phyloP scores from a whole-genome alignment of 2,797 vertebrate genomes.

The Takifugu ocellatus region DNA sequence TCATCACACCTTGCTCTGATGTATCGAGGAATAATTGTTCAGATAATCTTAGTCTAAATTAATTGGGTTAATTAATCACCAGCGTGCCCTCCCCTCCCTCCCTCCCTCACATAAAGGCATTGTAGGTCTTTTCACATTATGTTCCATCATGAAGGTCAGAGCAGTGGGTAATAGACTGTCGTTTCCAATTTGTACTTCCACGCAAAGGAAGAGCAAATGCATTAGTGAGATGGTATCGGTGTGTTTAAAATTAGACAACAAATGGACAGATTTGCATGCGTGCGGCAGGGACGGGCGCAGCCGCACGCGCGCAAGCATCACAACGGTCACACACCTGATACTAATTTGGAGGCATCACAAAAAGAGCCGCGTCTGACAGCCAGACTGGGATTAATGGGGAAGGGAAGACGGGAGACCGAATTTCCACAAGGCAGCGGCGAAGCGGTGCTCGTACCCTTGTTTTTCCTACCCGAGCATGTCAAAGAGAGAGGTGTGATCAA shows the following conservation, averaged over 20 bases:
- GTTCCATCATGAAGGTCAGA: constrained; percentile 70
- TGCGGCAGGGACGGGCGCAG: constrained; percentile 11
- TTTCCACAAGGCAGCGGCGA: constrained; percentile 56
- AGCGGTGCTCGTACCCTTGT: constrained; percentile 48
- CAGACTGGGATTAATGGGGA: constrained; percentile 14
- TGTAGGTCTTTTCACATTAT: constrained; percentile 68
- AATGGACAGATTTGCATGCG: constrained; percentile 59
- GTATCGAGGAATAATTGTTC: constrained; percentile 76
- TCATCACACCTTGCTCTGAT: constrained; percentile 67
- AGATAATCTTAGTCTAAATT: constrained; percentile 76
- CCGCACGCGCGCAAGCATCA: constrained; percentile 11
- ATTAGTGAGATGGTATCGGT: constrained; percentile 64
- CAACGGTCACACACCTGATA: constrained; percentile 44
- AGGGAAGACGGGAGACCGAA: constrained; percentile 48
- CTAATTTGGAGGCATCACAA: constrained; percentile 25
- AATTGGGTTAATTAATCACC: constrained; percentile 79
- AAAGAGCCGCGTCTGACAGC: constrained; percentile 24
- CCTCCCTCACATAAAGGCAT: constrained; percentile 56
- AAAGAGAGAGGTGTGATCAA: constrained; percentile 74
- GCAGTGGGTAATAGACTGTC: constrained; percentile 69
- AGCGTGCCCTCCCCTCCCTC: constrained; percentile 38
- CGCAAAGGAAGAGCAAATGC: constrained; percentile 63
- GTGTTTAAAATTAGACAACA: constrained; percentile 68
- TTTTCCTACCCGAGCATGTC: constrained; percentile 62
- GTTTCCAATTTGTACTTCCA: constrained; percentile 69